Evolutionary conservation across 2,797 vertebrate species (phyloP).

Genomic region (Gymnothorax reevesii): DNA sequence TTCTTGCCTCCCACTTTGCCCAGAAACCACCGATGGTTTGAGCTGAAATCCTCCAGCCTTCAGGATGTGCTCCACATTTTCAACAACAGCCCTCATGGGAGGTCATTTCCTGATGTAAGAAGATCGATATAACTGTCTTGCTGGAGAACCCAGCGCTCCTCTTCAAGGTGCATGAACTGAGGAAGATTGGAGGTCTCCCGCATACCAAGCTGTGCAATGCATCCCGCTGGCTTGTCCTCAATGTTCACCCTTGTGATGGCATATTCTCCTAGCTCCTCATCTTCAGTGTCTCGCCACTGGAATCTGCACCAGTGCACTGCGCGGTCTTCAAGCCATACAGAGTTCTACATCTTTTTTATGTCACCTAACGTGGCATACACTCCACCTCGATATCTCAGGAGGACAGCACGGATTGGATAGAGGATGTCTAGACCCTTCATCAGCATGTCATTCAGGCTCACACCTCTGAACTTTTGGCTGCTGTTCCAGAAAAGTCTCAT

Average conservation of each 20-base stretch:
- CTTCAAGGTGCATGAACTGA: neutral
- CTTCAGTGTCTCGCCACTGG: conserved; percentile 32
- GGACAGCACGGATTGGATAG: conserved; percentile 34
- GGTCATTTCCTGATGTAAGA: conserved; percentile 22
- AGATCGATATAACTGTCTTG: conserved; percentile 20
- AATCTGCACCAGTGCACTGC: conserved; percentile 39
- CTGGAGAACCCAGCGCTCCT: neutral
- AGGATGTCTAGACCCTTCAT: conserved; percentile 45
- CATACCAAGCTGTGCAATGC: conserved; percentile 18
- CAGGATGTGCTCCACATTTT: conserved; percentile 13
- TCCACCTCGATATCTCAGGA: conserved; percentile 30
- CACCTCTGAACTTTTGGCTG: conserved; percentile 34
- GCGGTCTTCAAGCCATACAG: conserved; percentile 32
- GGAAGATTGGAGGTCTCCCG: conserved; percentile 10
- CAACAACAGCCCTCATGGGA: neutral
- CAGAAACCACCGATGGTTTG: conserved; percentile 19
- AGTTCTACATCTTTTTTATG: conserved; percentile 46
- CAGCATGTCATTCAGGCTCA: conserved; percentile 38
- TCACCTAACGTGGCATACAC: conserved; percentile 36
- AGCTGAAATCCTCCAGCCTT: neutral
- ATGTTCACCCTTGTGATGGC: too few relatives aligned
- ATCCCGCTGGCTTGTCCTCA: too few relatives aligned
- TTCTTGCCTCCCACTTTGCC: conserved; percentile 29
- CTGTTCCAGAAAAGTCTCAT: conserved; percentile 40
- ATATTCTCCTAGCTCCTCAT: conserved; percentile 34